Evolutionary conservation across 2,888 invertebrate species (phyloP), one percentile per base, ranked within the genome.

Genomic region (Smittia sp.): DNA sequence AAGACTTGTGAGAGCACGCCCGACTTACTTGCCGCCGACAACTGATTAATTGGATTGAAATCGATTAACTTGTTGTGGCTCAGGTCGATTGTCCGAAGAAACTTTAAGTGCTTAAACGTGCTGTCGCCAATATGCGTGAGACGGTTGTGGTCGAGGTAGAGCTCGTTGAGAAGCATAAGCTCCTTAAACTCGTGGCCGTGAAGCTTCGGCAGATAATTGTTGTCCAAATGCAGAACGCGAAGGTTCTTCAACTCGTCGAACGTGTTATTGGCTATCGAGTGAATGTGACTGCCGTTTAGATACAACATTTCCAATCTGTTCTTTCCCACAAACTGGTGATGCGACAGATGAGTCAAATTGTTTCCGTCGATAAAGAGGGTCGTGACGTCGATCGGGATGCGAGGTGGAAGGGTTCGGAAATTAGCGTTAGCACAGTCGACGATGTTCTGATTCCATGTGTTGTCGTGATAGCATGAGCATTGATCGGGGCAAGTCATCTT

Each of bases 371-470:
- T 85, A 83, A 91, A 91, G 79, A 94, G 89, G 84, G 92, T 91
- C 77, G 93, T 93, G 77, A 93, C 92, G 83, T 93, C 93, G 92
- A 94, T 93, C 75, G 94, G 94, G 79, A 94, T 89, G 80, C 89
- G 87, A 77, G 89, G 88, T 66, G 93, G 92, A 76, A 93, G 90
- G 80, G 85, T 85, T 79, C 87, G 88, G 83, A 90, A 90, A 76
- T 87, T 89, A 77, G 89, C 88, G 79, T 86, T 88, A 77, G 90
- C 90, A 84, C 93, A 93, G 84, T 92, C 91, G 76, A 93, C 92
- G 74, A 93, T 90, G 85, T 93, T 93, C 79, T 90, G 89, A 78
- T 88, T 87, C 91, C 93, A 93, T 78, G 90, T 89, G 82, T 90
- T 89, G 84, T 94, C 93, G 84, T 92, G 92, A 85, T 89, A 94